Percentiles rank a stretch among this genome's conserved stretches.
phyloP scores from a whole-genome alignment of 2,888 invertebrate genomes.

The Linnaemya tessellans region DNA sequence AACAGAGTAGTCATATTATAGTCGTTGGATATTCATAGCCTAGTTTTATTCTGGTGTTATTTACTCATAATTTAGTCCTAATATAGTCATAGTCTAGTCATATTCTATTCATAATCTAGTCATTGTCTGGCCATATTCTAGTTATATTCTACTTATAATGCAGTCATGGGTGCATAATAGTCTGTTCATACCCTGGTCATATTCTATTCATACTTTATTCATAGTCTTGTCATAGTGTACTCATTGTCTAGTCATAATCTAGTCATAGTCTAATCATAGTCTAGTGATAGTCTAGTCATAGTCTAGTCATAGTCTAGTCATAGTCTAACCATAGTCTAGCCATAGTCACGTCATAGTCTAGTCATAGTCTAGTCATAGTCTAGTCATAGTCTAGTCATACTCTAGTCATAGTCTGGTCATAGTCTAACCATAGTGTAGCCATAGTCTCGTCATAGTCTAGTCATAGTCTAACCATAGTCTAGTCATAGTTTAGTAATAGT shows the following conservation, averaged over 20 bases:
- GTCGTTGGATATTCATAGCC: background rate
- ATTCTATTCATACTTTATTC: no score
- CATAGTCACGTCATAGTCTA: background rate
- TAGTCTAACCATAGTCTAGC: background rate
- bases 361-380: conserved; percentile 11
- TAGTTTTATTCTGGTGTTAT: background rate
- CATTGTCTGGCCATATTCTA: background rate
- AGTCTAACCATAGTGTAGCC: conserved; percentile 1
- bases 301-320: background rate
- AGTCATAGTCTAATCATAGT: background rate
- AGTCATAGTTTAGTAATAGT: background rate
- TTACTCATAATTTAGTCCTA: background rate
- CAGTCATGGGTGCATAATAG: background rate
- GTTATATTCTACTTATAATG: background rate
- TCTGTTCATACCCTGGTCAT: background rate
- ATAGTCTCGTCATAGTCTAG: conserved; percentile 1
- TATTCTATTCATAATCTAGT: background rate
- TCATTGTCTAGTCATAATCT: background rate
- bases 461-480: background rate
- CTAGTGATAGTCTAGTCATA: conserved; percentile 4
- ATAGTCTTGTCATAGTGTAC: background rate
- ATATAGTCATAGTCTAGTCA: conserved; percentile 4
- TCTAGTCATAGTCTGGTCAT: conserved; percentile 2
- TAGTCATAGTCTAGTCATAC: conserved; percentile 11
- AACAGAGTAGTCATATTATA: background rate